phyloP scores from a whole-genome alignment of 2,113 vertebrate genomes.

The Saimiri boliviensis region DNA sequence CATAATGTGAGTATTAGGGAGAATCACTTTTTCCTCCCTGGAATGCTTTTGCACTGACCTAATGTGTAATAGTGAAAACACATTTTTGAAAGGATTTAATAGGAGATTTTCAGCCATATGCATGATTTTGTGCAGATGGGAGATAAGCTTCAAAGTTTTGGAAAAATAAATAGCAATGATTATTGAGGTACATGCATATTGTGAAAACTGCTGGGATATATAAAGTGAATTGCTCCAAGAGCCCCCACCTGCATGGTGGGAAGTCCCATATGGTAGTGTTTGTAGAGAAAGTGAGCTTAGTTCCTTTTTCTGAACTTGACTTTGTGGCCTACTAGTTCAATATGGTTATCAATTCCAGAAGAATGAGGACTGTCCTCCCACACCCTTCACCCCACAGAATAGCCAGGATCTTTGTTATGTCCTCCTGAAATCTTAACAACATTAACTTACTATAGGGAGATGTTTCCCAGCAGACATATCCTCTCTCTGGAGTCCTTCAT shows the following conservation, averaged over 20 bases:
- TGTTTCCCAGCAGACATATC: not conserved
- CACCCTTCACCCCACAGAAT: not conserved
- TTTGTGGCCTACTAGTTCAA: slow-evolving; percentile 7
- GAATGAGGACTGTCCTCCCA: not conserved
- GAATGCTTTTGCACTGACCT: slow-evolving; percentile 37
- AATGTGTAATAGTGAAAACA: slow-evolving; percentile 43
- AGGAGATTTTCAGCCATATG: slow-evolving; percentile 26
- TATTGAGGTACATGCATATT: not conserved
- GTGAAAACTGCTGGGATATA: not conserved
- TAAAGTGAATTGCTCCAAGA: not conserved
- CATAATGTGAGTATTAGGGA: not conserved
- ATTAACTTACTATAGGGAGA: not conserved
- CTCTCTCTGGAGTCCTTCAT: not conserved
- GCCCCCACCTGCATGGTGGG: not conserved
- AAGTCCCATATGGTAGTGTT: not conserved
- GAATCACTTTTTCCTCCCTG: slow-evolving; percentile 31
- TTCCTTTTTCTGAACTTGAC: not conserved
- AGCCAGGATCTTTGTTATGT: not conserved
- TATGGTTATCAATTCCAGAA: not conserved
- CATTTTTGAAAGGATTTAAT: slow-evolving; percentile 49
- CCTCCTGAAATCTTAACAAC: not conserved
- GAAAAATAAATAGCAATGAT: slow-evolving; percentile 14
- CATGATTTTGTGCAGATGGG: slow-evolving; percentile 22
- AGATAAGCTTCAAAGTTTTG: slow-evolving; percentile 12
- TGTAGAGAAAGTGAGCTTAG: not conserved